Conservation (phyloP, 2,888 invertebrate genomes). For the Diarsia dahlii region DNA sequence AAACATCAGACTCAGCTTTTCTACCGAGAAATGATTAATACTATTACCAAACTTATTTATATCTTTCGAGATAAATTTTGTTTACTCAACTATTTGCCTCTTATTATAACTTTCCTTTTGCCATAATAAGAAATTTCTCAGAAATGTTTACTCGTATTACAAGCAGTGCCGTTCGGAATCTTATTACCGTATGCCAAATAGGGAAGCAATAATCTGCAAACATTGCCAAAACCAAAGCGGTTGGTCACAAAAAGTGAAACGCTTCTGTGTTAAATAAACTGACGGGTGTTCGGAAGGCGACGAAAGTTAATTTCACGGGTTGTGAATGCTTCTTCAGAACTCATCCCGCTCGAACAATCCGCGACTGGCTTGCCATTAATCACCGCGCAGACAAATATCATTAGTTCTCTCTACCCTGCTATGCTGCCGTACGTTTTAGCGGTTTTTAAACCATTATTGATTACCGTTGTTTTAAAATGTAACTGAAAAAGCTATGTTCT, state of each 20-base stretch:
- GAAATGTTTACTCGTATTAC: constrained; percentile 12
- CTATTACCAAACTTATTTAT: background rate
- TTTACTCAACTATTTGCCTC: too few relatives aligned
- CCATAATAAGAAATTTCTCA: constrained; percentile 8
- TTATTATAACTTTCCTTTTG: constrained; percentile 15
- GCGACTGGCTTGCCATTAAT: constrained; percentile 85
- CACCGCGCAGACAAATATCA: constrained; percentile 82
- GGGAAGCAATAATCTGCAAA: constrained; percentile 71
- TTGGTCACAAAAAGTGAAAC: constrained; percentile 75
- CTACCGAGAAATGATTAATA: too few relatives aligned
- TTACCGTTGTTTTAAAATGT: constrained; percentile 39
- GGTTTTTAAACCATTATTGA: constrained; percentile 58
- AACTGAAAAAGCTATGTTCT: background rate
- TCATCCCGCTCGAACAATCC: constrained; percentile 88
- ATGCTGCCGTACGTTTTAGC: constrained; percentile 34
- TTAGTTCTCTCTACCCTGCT: constrained; percentile 74
- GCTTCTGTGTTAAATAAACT: constrained; percentile 82
- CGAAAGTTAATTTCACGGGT: constrained; percentile 90
- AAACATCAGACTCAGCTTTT: background rate
- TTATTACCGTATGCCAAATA: constrained; percentile 57
- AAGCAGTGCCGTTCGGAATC: constrained; percentile 23
- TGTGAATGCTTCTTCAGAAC: constrained; percentile 87
- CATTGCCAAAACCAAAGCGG: constrained; percentile 72
- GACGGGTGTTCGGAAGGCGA: constrained; percentile 83
- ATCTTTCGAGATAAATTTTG: background rate